Evolutionary conservation across 2,797 vertebrate genomes (phyloP).

Genomic region (Helarctos malayanus): DNA sequence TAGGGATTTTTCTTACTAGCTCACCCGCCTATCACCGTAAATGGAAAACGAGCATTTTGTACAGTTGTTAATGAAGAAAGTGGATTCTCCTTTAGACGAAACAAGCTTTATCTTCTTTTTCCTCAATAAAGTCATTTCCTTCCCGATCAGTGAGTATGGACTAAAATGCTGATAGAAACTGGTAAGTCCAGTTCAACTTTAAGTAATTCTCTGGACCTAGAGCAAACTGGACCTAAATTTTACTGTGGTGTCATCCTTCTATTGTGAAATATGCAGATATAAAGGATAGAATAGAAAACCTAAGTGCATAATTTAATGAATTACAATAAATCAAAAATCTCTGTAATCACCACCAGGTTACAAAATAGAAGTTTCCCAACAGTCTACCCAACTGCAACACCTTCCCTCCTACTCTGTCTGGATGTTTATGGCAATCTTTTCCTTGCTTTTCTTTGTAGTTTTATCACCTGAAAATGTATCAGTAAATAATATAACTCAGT

Average conservation of each 20-base stretch:
- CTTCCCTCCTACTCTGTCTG: not conserved
- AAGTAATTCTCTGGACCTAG: not conserved
- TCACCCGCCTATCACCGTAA: not conserved
- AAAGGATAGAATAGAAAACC: not conserved
- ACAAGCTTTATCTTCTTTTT: conserved; percentile 14
- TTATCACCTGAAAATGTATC: not conserved
- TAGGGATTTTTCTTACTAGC: not conserved
- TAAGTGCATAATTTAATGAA: not conserved
- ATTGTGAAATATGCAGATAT: not conserved
- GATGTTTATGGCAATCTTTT: not conserved
- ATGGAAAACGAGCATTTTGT: conserved; percentile 23
- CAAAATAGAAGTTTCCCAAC: not conserved
- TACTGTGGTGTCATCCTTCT: not conserved
- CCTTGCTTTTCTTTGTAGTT: conserved; percentile 1
- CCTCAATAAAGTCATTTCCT: conserved; percentile 1
- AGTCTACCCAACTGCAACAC: not conserved
- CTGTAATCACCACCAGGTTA: not conserved
- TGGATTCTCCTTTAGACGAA: not conserved
- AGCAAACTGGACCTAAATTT: conserved; percentile 8
- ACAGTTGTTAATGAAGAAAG: not conserved
- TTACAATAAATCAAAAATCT: conserved; percentile 21
- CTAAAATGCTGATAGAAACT: not conserved
- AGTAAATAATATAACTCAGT: conserved; percentile 20
- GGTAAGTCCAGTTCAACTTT: not conserved
- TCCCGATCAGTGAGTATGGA: not conserved